Conservation (phyloP, 2,113 vertebrate species). For the Sylvilagus bachmani region DNA sequence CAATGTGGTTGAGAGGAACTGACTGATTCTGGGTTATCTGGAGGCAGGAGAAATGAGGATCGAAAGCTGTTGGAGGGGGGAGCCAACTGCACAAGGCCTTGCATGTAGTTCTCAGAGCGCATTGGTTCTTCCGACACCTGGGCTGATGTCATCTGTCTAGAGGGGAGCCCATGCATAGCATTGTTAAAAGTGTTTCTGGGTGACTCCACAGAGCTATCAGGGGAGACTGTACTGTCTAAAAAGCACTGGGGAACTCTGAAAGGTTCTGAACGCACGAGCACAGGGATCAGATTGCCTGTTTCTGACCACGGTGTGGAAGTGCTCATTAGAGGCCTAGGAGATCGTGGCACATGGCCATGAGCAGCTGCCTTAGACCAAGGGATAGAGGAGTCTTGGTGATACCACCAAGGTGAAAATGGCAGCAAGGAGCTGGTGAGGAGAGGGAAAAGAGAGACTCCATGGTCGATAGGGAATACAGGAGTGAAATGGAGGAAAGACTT, state of each 20-base stretch:
- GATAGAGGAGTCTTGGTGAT: background rate
- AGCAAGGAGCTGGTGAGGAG: background rate
- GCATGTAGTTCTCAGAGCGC: background rate
- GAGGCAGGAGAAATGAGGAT: background rate
- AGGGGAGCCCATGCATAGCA: background rate
- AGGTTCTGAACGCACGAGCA: background rate
- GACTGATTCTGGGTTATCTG: background rate
- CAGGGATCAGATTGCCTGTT: background rate
- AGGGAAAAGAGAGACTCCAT: background rate
- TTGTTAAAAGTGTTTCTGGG: constrained; percentile 13
- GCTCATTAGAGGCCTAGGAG: background rate
- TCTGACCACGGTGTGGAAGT: background rate
- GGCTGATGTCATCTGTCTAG: background rate
- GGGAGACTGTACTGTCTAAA: background rate
- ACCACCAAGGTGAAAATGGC: background rate
- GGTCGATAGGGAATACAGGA: background rate
- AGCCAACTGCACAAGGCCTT: background rate
- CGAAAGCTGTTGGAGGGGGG: background rate
- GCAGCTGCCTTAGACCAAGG: background rate
- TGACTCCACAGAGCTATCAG: background rate
- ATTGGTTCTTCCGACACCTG: background rate
- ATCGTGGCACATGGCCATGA: background rate
- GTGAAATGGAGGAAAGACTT: background rate
- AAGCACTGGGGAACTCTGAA: background rate
- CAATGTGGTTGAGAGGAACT: background rate